Evolutionary conservation across 2,113 vertebrate species (phyloP).

Genomic region (Hylia prasina): DNA sequence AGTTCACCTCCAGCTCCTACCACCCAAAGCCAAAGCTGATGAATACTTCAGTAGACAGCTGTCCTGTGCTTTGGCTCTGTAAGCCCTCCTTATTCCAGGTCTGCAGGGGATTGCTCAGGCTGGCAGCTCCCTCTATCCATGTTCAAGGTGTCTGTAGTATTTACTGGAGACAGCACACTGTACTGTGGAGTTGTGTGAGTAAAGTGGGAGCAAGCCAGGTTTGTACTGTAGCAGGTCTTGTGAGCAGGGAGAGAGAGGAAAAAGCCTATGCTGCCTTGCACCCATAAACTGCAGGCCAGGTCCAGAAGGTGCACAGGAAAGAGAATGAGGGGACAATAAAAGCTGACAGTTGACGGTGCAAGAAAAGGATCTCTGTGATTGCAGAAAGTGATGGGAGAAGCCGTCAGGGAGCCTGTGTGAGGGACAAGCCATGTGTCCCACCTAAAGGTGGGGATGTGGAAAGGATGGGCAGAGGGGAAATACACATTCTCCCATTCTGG

Average conservation of each 20-base stretch:
- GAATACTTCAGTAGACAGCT: not conserved
- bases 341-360: not conserved
- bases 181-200: not conserved
- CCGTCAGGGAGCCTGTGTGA: not conserved
- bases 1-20: not conserved
- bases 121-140: not conserved
- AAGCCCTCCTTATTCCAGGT: not conserved
- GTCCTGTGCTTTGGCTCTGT: not conserved
- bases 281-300: not conserved
- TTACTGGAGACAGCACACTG: not conserved
- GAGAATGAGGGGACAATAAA: not conserved
- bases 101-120: not conserved
- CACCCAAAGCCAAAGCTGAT: not conserved
- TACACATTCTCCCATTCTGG: rapidly evolving
- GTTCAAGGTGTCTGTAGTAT: not conserved
- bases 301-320: not conserved
- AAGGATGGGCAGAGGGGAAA: not conserved
- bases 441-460: not conserved
- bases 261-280: not conserved
- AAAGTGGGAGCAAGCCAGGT: not conserved
- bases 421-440: not conserved
- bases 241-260: not conserved
- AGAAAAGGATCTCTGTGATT: not conserved
- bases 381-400: not conserved
- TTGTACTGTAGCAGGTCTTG: not conserved